Conservation (phyloP, 2,113 vertebrate species). For the Apodemus sylvaticus region DNA sequence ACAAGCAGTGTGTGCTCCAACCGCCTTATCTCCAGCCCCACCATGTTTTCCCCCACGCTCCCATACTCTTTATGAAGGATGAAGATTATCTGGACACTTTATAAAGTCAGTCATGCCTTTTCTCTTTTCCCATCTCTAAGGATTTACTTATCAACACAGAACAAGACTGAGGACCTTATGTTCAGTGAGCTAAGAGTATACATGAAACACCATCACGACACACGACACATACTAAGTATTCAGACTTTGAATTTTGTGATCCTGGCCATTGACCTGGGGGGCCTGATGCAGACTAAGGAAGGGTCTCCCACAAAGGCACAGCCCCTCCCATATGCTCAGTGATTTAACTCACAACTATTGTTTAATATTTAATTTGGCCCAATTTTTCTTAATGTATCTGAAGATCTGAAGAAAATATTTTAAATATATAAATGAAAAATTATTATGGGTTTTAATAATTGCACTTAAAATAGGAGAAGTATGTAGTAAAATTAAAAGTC, state of each 20-base stretch:
- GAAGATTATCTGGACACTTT: neutral
- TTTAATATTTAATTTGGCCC: neutral
- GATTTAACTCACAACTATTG: neutral
- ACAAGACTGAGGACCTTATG: neutral
- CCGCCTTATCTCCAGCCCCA: neutral
- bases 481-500: slow-evolving; percentile 62
- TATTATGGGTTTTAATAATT: slow-evolving; percentile 27
- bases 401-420: neutral
- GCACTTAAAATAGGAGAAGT: neutral
- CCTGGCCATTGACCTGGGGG: neutral
- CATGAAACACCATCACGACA: neutral
- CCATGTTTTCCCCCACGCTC: neutral
- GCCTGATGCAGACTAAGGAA: neutral
- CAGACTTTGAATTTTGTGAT: neutral
- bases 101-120: neutral
- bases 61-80: neutral
- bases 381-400: slow-evolving; percentile 16
- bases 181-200: neutral
- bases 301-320: neutral
- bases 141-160: neutral
- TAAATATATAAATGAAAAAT: neutral
- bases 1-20: neutral
- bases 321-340: neutral
- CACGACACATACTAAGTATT: neutral
- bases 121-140: neutral